These are phyloP conservation scores for Lepus townsendii DNA, from an alignment of 2,797 vertebrate species.

Conservation along the genomic window DNA sequence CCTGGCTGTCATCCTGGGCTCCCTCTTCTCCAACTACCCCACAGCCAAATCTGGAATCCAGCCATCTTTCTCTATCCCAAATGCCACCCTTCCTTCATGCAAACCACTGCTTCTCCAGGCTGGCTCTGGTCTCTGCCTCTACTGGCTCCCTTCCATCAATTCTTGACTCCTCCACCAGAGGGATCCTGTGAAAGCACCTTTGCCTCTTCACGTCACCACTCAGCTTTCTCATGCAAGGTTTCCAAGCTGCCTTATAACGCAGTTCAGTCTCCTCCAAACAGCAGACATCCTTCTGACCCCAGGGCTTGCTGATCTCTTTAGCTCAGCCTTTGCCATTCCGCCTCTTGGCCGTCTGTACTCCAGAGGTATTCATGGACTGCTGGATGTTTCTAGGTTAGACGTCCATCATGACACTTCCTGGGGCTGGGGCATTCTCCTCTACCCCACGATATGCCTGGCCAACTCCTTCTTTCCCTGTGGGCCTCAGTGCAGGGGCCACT, in stretches of 20 bases:
- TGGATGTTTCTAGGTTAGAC: neutral
- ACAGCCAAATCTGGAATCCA: neutral
- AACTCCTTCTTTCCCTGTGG: neutral
- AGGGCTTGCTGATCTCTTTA: neutral
- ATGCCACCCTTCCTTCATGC: neutral
- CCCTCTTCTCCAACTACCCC: neutral
- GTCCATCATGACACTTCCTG: neutral
- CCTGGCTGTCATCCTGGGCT: constrained; percentile 36
- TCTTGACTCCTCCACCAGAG: neutral
- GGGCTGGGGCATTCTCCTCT: neutral
- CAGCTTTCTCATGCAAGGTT: neutral
- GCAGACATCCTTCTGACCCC: neutral
- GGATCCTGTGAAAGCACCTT: neutral
- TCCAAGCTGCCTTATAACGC: neutral
- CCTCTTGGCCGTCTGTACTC: neutral
- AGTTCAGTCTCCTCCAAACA: neutral
- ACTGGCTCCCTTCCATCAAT: neutral
- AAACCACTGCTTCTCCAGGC: neutral
- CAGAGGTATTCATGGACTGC: neutral
- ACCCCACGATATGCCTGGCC: neutral
- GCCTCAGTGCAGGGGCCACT: neutral
- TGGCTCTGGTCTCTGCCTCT: neutral
- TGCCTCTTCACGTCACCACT: neutral
- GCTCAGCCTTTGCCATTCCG: constrained; percentile 13
- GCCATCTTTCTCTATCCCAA: neutral